These are phyloP conservation scores for Heteromyza rotundicornis DNA, from an alignment of 2,888 invertebrate species.

Conservation along the genomic window DNA sequence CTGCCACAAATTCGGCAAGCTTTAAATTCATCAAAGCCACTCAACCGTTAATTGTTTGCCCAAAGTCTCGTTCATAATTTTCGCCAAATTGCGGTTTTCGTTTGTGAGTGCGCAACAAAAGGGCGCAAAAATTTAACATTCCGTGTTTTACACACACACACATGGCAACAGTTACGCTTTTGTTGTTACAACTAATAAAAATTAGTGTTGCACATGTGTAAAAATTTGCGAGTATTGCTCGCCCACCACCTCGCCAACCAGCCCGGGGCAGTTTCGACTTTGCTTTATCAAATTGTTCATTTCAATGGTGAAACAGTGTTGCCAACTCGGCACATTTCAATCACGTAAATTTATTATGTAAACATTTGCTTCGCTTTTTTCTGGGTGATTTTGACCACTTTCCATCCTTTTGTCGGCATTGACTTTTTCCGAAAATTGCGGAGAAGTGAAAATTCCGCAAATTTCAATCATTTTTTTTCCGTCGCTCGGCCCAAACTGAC, in stretches of 20 bases:
- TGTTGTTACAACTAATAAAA: constrained; percentile 44
- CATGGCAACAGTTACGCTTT: constrained; percentile 8
- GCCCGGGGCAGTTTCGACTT: background rate
- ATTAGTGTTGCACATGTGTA: constrained; percentile 43
- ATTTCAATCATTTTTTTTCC: constrained; percentile 51
- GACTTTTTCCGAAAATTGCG: background rate
- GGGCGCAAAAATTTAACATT: background rate
- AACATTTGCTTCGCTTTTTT: constrained; percentile 54
- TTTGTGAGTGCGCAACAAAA: background rate
- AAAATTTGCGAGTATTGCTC: constrained; percentile 47
- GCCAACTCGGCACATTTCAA: constrained; percentile 59
- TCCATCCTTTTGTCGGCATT: background rate
- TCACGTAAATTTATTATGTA: constrained; percentile 61
- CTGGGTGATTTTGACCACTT: background rate
- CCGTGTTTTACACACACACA: constrained; percentile 5
- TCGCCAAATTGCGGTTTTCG: constrained; percentile 54
- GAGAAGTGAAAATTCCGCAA: constrained; percentile 32
- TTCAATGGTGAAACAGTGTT: constrained; percentile 40
- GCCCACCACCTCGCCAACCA: constrained; percentile 27
- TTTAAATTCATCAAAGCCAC: constrained; percentile 46
- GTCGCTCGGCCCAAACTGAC: background rate
- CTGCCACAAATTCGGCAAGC: background rate
- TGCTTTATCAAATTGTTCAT: constrained; percentile 15
- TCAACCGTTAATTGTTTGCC: constrained; percentile 54
- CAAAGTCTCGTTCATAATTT: constrained; percentile 55